These are phyloP conservation scores for Nyctibius bracteatus DNA, from an alignment of 2,113 vertebrate genomes.

Conservation along the genomic window DNA sequence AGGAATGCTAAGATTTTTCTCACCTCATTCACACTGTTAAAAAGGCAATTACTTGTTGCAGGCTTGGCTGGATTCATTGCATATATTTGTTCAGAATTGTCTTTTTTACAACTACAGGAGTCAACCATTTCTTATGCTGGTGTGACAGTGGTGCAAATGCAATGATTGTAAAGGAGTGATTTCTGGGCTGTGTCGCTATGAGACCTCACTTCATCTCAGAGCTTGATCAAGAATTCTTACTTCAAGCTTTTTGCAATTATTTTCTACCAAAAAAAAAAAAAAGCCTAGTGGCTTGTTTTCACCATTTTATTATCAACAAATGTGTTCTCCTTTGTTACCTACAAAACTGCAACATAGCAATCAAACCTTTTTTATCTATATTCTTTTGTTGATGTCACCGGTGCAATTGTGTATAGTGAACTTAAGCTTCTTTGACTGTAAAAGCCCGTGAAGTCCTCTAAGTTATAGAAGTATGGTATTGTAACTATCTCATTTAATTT, in stretches of 20 bases:
- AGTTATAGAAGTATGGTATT: not conserved
- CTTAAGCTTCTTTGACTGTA: not conserved
- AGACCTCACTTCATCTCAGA: not conserved
- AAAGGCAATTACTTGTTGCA: conserved; percentile 21
- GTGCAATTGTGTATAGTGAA: not conserved
- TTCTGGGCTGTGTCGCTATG: not conserved
- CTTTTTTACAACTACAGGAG: not conserved
- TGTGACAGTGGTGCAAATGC: not conserved
- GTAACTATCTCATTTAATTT: not conserved
- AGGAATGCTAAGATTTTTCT: conserved; percentile 23
- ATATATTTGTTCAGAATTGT: not conserved
- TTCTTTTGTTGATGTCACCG: not conserved
- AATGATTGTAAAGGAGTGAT: not conserved
- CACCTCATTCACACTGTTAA: not conserved
- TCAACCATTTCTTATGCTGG: not conserved
- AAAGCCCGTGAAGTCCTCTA: not conserved
- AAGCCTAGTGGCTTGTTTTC: not conserved
- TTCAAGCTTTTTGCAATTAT: not conserved
- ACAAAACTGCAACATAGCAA: not conserved
- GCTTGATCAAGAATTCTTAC: not conserved
- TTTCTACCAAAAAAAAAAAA: not conserved
- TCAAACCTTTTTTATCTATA: not conserved
- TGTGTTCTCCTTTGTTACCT: not conserved
- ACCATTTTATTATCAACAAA: not conserved
- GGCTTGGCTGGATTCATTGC: not conserved